phyloP scores from a whole-genome alignment of 2,888 invertebrate genomes.

The Himalopsyche kuldschensis region DNA sequence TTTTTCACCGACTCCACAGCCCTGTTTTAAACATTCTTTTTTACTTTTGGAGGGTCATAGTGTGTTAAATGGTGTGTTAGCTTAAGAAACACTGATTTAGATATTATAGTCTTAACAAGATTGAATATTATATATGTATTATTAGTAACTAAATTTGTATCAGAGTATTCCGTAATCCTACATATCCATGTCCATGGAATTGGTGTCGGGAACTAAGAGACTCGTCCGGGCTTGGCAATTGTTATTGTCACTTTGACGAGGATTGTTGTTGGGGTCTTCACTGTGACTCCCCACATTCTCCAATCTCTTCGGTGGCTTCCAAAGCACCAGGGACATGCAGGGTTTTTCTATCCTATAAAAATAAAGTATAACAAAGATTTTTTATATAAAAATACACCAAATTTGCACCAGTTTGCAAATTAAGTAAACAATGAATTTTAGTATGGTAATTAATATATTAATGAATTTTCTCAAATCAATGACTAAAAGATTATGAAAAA shows the following conservation, averaged over 20 bases:
- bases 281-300: constrained; percentile 46
- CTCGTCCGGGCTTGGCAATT: constrained; percentile 41
- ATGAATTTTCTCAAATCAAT: constrained; percentile 1
- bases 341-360: constrained; percentile 66
- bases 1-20: too few relatives aligned
- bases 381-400: neutral
- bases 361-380: constrained; percentile 23
- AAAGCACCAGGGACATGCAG: constrained; percentile 77
- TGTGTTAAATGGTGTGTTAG: too few relatives aligned
- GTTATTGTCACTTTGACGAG: constrained; percentile 25
- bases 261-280: constrained; percentile 43
- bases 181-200: constrained; percentile 53
- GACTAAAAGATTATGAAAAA: neutral
- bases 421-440: too few relatives aligned
- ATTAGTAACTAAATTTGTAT: too few relatives aligned
- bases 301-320: constrained; percentile 72
- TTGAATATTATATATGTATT: too few relatives aligned
- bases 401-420: too few relatives aligned
- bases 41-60: too few relatives aligned
- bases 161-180: neutral
- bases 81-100: too few relatives aligned
- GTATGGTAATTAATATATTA: too few relatives aligned
- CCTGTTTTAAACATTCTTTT: too few relatives aligned
- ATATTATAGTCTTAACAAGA: too few relatives aligned
- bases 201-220: constrained; percentile 33